A percentile compares a stretch with the other conserved stretches of the same genome.
Conservation (phyloP, 2,113 vertebrate genomes). For the Dipodomys ordii region DNA sequence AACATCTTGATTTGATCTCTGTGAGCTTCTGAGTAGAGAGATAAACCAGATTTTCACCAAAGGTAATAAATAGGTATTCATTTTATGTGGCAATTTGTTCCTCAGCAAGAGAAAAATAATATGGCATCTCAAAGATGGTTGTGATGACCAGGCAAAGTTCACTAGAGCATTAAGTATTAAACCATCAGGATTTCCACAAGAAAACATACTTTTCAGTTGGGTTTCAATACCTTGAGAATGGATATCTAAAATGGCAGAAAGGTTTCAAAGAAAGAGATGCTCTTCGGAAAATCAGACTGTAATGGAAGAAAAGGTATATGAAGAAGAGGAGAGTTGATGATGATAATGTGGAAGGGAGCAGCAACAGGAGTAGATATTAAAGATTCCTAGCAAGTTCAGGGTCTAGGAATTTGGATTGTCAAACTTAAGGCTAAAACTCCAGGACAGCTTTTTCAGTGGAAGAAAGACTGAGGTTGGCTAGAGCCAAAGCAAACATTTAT, state of each 20-base stretch:
- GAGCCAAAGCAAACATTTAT: not conserved
- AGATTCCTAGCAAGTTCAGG: not conserved
- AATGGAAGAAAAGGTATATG: not conserved
- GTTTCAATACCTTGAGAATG: not conserved
- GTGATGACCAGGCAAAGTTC: not conserved
- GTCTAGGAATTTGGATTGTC: not conserved
- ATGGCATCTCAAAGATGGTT: not conserved
- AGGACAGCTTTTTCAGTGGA: not conserved
- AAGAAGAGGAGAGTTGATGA: not conserved
- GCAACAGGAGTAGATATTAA: not conserved
- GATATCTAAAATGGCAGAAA: not conserved
- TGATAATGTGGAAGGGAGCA: not conserved
- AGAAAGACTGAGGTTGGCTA: not conserved
- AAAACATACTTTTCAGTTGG: not conserved
- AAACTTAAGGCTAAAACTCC: not conserved
- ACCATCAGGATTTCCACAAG: not conserved
- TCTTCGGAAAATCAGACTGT: not conserved
- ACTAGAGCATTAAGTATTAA: not conserved
- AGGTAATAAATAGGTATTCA: not conserved
- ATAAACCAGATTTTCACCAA: not conserved
- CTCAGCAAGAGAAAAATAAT: not conserved
- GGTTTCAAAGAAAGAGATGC: not conserved
- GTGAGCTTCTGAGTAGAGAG: not conserved
- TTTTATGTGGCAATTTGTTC: conserved; percentile 7
- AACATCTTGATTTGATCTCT: not conserved